phyloP scores from a whole-genome alignment of 2,113 vertebrate species.

The Gadus macrocephalus region DNA sequence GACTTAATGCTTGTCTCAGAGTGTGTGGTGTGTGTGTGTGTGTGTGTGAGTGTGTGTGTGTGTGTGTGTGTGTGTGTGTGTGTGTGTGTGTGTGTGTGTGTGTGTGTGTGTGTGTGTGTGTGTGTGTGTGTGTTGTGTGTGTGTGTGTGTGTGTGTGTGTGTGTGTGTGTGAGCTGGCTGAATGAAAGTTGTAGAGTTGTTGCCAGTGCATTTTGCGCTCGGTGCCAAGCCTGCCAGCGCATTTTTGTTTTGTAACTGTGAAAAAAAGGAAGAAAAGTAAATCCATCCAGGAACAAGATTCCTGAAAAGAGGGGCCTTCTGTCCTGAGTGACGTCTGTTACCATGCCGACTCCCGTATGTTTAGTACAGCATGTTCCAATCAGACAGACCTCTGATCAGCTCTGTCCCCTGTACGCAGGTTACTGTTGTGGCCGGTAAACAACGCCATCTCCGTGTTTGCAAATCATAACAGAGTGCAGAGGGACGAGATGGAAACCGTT shows the following conservation, averaged over 20 bases:
- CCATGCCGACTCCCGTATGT: conserved; percentile 42
- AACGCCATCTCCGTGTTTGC: conserved; percentile 27
- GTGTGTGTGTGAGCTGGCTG: not conserved
- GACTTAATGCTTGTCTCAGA: conserved; percentile 25
- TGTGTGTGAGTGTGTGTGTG: conserved; percentile 13
- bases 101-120: conserved; percentile 7
- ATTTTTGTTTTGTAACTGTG: conserved; percentile 30
- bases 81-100: conserved; percentile 2
- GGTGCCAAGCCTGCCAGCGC: conserved; percentile 26
- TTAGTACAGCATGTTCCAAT: conserved; percentile 43
- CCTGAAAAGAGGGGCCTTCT: too few relatives aligned
- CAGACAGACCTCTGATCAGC: conserved; percentile 47
- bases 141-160: conserved; percentile 13
- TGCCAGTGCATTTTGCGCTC: conserved; percentile 19
- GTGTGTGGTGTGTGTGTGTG: conserved; percentile 9
- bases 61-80: conserved; percentile 10
- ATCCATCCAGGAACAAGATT: conserved; percentile 27
- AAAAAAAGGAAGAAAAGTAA: conserved; percentile 1
- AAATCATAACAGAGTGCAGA: conserved; percentile 18
- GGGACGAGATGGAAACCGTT: too few relatives aligned
- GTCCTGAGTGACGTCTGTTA: not conserved
- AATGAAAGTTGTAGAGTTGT: not conserved
- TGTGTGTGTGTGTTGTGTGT: not conserved
- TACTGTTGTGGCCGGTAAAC: not conserved
- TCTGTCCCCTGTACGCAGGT: conserved; percentile 15